Evolutionary conservation across 1,140 invertebrate species (phyloP), one percentile per base, ranked within the genome.

Genomic region (Drosophila sp.): DNA sequence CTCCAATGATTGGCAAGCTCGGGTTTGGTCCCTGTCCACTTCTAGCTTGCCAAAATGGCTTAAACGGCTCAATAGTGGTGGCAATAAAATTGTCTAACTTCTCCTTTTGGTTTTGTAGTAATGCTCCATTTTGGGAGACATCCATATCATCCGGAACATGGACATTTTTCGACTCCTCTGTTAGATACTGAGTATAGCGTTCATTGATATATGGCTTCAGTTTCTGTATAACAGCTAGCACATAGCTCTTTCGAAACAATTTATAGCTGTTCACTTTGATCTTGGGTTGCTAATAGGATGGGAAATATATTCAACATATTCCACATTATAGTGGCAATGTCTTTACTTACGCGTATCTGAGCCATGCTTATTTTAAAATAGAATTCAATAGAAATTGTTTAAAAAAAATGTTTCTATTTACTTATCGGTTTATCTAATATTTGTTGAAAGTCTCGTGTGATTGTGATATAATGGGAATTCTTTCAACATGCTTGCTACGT

Each of bases 261-360:
- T 50, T 50, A 14, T 64, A 53, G 11, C 29, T 32, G 48, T 11
- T 38, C 25, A 64, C 48, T 27, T 43, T 51, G 25, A 41, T 32
- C 38, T 32, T 53, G 9, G 61, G 61, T 34, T 34, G 45, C 59
- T 63, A 36, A 29, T 27, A 1, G 11, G 13, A 16, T 27, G 1
- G 11, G 13, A 16, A 27, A 13, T 11, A 51, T 8, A 51, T 25
- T 29, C 1, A 7, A 29, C 6, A 6, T 29, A 29, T 29, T 29
- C 6, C 1, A 29, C 2, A 4, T 25, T 32, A 29, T 34, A n/a
- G 6, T n/a, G 32, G 1, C 7, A 36, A 36, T 51, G 4, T 21
- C 11, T 8, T 1, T 25, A 56, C 53, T 38, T 32, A 36, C 36
- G 13, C 27, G 41, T 11, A 56, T 41, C 29, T 56, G 50, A 5